Conservation (phyloP, 2,797 vertebrate genomes). For the Pyrocephalus nanus region DNA sequence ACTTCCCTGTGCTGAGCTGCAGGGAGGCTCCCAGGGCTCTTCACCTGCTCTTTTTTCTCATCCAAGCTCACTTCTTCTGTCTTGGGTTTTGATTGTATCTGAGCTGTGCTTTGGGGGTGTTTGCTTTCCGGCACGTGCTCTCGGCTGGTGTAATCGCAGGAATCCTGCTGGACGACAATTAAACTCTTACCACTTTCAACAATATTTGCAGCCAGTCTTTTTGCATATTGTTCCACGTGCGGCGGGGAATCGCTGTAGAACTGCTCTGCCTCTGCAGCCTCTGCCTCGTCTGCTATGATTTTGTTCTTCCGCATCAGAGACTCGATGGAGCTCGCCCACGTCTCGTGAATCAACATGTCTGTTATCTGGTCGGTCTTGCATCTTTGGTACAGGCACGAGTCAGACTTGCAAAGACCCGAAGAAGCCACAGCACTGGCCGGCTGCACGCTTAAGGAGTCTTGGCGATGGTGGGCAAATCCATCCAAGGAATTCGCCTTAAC, state of each 20-base stretch:
- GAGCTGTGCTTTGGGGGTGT: slow-evolving; percentile 45
- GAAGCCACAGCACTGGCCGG: slow-evolving; percentile 81
- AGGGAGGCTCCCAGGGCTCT: slow-evolving; percentile 37
- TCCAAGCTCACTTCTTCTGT: slow-evolving; percentile 63
- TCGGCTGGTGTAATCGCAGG: slow-evolving; percentile 44
- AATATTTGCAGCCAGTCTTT: slow-evolving; percentile 83
- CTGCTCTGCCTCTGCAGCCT: slow-evolving; percentile 76
- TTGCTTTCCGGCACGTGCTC: slow-evolving; percentile 75
- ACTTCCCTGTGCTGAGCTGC: slow-evolving; percentile 82
- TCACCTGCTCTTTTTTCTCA: slow-evolving; percentile 67
- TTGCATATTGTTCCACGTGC: slow-evolving; percentile 83
- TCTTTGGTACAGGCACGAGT: slow-evolving; percentile 92
- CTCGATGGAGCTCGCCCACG: slow-evolving; percentile 95
- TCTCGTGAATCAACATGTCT: slow-evolving; percentile 94
- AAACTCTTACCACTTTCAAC: slow-evolving; percentile 83
- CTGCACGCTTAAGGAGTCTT: slow-evolving; percentile 84
- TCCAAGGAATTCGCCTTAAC: slow-evolving; percentile 97
- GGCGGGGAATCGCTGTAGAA: slow-evolving; percentile 76
- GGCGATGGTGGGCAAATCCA: slow-evolving; percentile 85
- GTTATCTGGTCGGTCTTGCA: slow-evolving; percentile 90
- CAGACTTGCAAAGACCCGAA: slow-evolving; percentile 90
- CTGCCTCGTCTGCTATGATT: slow-evolving; percentile 85
- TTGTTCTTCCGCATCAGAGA: slow-evolving; percentile 98
- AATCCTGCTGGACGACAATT: slow-evolving; percentile 80
- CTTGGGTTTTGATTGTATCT: slow-evolving; percentile 69